Percentiles rank a stretch among this genome's conserved stretches.
Conservation (phyloP, 2,113 vertebrate species). For the Buteo buteo region DNA sequence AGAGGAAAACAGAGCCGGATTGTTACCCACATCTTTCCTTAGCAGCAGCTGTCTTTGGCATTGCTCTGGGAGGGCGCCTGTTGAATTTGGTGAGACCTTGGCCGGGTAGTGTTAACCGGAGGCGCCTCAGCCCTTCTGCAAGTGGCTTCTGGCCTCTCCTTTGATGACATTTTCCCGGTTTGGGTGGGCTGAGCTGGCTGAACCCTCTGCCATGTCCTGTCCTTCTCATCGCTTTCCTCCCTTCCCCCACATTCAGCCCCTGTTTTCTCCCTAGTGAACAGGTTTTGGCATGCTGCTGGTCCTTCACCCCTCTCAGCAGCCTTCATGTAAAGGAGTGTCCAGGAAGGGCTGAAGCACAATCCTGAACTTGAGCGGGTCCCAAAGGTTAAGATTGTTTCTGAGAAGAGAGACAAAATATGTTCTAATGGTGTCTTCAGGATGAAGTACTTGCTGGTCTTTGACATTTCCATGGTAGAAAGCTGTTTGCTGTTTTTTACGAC, state of each 20-base stretch:
- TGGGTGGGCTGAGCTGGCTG: background rate
- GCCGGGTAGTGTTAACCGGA: background rate
- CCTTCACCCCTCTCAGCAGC: background rate
- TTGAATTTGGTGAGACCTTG: background rate
- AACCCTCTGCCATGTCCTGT: background rate
- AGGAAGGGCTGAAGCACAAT: background rate
- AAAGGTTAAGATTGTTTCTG: slow-evolving; percentile 35
- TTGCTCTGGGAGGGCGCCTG: background rate
- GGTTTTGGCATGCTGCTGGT: background rate
- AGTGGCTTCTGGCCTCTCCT: background rate
- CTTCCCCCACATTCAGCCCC: background rate
- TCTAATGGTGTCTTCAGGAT: background rate
- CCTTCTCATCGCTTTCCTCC: background rate
- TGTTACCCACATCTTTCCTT: background rate
- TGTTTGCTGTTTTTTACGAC: background rate
- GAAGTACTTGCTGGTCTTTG: slow-evolving; percentile 7
- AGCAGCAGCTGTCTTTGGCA: background rate
- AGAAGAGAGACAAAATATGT: slow-evolving; percentile 9
- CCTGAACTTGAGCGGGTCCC: background rate
- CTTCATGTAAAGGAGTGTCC: background rate
- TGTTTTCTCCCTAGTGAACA: background rate
- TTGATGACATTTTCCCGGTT: background rate
- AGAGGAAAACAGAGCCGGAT: background rate
- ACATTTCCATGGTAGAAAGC: background rate
- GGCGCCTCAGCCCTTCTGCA: background rate